Evolutionary conservation across 2,797 vertebrate species (phyloP).

Genomic region (Columba guinea): DNA sequence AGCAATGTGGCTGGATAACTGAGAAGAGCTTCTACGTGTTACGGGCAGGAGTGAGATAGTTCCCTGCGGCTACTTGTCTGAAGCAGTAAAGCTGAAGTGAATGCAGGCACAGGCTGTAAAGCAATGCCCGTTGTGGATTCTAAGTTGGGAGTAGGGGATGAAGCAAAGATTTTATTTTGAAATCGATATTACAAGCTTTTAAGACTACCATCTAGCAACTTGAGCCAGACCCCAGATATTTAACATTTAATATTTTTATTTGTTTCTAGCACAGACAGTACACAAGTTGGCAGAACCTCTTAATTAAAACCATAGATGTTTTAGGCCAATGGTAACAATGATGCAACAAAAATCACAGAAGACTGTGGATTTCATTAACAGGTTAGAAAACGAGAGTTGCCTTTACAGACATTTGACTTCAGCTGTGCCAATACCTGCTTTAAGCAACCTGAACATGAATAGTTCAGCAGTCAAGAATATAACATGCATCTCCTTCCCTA

Average conservation of each 20-base stretch:
- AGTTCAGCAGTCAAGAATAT: not conserved
- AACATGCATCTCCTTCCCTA: not conserved
- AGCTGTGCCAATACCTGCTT: not conserved
- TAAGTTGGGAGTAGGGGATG: not conserved
- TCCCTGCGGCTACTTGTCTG: not conserved
- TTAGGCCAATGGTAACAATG: slow-evolving; percentile 46
- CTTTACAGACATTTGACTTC: not conserved
- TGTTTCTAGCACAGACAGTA: slow-evolving; percentile 61
- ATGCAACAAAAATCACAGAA: slow-evolving; percentile 61
- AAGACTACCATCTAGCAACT: not conserved
- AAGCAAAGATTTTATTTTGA: not conserved
- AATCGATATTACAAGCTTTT: not conserved
- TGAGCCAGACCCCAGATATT: not conserved
- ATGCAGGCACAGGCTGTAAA: not conserved
- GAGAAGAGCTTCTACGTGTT: not conserved
- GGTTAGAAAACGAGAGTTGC: slow-evolving; percentile 34
- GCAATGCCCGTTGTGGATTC: not conserved
- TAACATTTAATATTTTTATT: slow-evolving; percentile 66
- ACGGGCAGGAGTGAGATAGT: not conserved
- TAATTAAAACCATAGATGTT: not conserved
- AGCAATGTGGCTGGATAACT: not conserved
- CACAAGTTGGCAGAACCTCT: slow-evolving; percentile 65
- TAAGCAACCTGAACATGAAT: not conserved
- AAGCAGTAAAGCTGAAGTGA: not conserved
- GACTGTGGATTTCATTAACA: slow-evolving; percentile 37